Base-by-base conservation (phyloP, 2,113 vertebrate genomes). In the Menura novaehollandiae region DNA sequence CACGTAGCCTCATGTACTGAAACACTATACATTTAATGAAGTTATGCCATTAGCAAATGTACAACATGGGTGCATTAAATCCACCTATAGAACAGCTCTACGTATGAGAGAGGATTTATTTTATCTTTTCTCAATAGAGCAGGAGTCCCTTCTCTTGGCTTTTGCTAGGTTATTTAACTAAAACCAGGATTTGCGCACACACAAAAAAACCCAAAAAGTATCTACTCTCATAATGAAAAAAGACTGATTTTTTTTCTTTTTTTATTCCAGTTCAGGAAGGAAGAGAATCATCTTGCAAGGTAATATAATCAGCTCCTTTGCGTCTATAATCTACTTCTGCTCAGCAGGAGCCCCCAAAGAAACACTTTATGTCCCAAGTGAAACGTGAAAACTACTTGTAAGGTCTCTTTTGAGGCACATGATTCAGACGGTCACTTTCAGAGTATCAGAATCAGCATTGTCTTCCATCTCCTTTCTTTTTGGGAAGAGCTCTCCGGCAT, bases 1-100 rank as follows among this genome's bases (percentile, higher is more conserved):
- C 97, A 97, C 94, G 41, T 95, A 96, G 96, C 92, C 89, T 97
- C 87, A 74, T 96, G 87, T 97, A 97, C 97, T 96, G 96, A 97
- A 97, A 97, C 97, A 97, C 94, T 97, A 97, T 89, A 97, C 96
- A 97, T 97, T 97, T 97, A 97, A 97, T 96, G 95, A 97, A 95
- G 86, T 97, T 97, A 97, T 89, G 96, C 93, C 92, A 96, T 97
- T 97, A 97, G 96, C 96, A 97, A 97, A 97, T 97, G 95, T 97
- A 97, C 97, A 97, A 97, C 96, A 95, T 95, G 89, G 96, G 97
- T 96, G 97, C 93, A 97, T 97, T 95, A 93, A 96, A 95, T 93
- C 92, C 91, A 97, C 93, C 95, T 95, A 94, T 87, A 91, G 92
- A 96, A 96, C 92, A 94, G 92, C 94, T 94, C 93, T 89, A 92